Base-by-base conservation (phyloP, 2,888 invertebrate genomes). In the Drosophila melanocephala region DNA sequence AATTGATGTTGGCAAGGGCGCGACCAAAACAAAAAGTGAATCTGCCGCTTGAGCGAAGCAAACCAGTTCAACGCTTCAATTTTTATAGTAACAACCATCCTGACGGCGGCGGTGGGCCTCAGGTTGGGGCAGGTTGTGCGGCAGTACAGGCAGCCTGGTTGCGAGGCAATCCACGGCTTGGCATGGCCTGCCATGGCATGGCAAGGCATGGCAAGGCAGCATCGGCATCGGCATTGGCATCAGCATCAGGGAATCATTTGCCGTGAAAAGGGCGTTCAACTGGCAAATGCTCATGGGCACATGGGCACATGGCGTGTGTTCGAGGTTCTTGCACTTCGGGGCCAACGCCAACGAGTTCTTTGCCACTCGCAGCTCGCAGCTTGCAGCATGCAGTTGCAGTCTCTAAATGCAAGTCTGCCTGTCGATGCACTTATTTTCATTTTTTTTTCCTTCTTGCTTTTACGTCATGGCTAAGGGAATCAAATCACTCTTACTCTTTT, bases 181-280 rank as follows among this genome's bases (percentile, higher is more conserved):
- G 26, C 26, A 47, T 47, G 16, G 47, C 47, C 7, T 7, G 47
- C 7, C 47, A 22, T 14, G 14, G 22, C 26, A 47, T 16, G 47
- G 52, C 44, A 16, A 30, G 56, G 68, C 56, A 19, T 16, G 47
- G 53, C 61, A 59, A 66, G 61, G 75, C 75, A 70, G 52, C 63
- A 37, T 60, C 63, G 60, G 70, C 77, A 51, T 61, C 50, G 60
- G 67, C 77, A 79, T 81, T 73, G 73, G 75, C 80, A 78, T 70
- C 60, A 75, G 77, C 81, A 88, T 83, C 83, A 87, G 79, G 71
- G 92, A 93, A 93, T 92, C 92, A 93, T 91, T 92, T 93, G 93
- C 92, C 93, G 92, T 93, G 92, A 92, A 93, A 93, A 93, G 93
- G 93, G 92, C 93, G 91, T 93, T 93, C 93, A 93, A 93, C 93